Evolutionary conservation across 1,140 invertebrate species (phyloP).

Genomic region (Aphelenchoides besseyi): DNA sequence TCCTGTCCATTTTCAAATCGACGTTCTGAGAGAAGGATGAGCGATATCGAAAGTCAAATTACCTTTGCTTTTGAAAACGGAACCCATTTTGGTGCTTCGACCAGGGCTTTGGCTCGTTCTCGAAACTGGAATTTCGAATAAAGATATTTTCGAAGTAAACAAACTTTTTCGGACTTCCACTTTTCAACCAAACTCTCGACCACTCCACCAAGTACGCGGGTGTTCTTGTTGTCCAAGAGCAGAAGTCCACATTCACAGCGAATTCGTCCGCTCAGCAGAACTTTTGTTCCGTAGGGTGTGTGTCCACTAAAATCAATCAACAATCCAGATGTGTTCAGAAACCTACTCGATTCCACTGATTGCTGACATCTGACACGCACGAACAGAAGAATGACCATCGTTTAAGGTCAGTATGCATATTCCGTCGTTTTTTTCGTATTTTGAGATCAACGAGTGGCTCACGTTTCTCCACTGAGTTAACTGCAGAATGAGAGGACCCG

Average conservation of each 20-base stretch:
- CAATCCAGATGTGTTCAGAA: slow-evolving; percentile 3
- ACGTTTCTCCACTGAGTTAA: slow-evolving; percentile 64
- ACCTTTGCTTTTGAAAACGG: slow-evolving; percentile 15
- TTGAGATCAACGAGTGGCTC: slow-evolving; percentile 63
- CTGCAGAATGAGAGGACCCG: slow-evolving; percentile 64
- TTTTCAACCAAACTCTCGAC: slow-evolving; percentile 63
- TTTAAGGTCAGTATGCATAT: slow-evolving; percentile 63
- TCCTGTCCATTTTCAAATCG: slow-evolving; percentile 15
- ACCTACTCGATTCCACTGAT: slow-evolving; percentile 61
- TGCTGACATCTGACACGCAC: slow-evolving; percentile 57
- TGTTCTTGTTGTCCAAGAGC: slow-evolving; percentile 63
- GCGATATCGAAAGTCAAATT: neutral
- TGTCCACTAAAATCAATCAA: slow-evolving; percentile 54
- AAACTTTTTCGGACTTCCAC: slow-evolving; percentile 64
- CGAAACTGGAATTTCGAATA: slow-evolving; percentile 4
- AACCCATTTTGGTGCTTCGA: slow-evolving; percentile 25
- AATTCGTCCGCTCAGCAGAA: slow-evolving; percentile 60
- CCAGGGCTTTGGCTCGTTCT: neutral
- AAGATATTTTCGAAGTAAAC: slow-evolving; percentile 17
- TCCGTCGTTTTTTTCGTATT: slow-evolving; percentile 61
- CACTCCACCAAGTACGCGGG: slow-evolving; percentile 61
- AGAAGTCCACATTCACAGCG: slow-evolving; percentile 62
- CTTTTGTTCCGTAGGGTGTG: slow-evolving; percentile 63
- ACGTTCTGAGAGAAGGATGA: neutral
- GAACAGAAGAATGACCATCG: slow-evolving; percentile 62